Percentiles rank a stretch among this genome's conserved stretches.
Evolutionary conservation across 2,113 vertebrate genomes (phyloP).

Genomic region (Poicephalus gulielmi): DNA sequence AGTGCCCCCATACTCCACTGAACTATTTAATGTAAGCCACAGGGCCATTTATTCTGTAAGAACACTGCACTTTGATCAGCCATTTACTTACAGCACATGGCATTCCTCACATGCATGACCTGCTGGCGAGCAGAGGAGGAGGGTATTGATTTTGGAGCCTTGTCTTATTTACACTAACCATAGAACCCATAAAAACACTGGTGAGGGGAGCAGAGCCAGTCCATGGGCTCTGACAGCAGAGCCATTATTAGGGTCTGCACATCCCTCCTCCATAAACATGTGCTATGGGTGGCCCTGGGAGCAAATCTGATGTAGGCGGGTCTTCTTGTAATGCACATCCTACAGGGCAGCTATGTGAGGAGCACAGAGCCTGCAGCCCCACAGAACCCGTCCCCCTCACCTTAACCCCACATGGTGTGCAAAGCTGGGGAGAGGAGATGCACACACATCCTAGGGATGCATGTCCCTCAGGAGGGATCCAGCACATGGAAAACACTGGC

Average conservation of each 20-base stretch:
- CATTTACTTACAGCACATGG: background rate
- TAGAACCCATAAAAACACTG: background rate
- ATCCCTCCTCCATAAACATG: background rate
- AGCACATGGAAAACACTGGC: background rate
- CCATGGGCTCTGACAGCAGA: background rate
- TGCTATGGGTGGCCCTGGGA: background rate
- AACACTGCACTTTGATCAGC: background rate
- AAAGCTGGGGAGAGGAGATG: background rate
- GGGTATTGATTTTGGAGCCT: background rate
- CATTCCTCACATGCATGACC: background rate
- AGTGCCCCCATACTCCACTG: background rate
- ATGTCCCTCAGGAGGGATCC: background rate
- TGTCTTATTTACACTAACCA: background rate
- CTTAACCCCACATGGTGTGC: background rate
- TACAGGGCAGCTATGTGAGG: background rate
- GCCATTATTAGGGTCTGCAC: background rate
- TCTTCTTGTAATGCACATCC: background rate
- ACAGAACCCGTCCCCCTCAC: rapidly evolving
- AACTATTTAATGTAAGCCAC: background rate
- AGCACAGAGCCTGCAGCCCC: no score
- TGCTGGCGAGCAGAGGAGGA: background rate
- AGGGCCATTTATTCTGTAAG: background rate
- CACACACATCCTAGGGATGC: background rate
- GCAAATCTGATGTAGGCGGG: background rate
- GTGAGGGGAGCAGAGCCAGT: background rate